Evolutionary conservation across 2,888 invertebrate species (phyloP).

Genomic region (Habrosyne pyritoides): DNA sequence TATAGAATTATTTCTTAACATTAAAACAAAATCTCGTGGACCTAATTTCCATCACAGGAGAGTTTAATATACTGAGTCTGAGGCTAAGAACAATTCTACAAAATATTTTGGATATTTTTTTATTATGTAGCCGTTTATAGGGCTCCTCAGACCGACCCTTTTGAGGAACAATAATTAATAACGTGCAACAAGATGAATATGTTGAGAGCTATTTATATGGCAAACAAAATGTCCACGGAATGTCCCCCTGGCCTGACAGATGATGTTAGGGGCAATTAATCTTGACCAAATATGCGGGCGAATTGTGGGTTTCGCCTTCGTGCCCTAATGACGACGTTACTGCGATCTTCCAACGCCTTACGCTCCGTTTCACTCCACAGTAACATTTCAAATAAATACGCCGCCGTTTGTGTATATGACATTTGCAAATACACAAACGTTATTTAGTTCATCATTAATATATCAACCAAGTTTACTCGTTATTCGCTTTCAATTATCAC

Average conservation of each 20-base stretch:
- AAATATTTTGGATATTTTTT: neutral
- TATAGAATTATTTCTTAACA: no score
- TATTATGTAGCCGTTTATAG: neutral
- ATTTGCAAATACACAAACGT: neutral
- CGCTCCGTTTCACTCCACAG: constrained; percentile 26
- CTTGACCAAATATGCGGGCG: constrained; percentile 79
- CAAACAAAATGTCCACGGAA: constrained; percentile 73
- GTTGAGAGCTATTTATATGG: constrained; percentile 63
- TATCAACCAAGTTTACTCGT: neutral
- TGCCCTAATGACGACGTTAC: constrained; percentile 61
- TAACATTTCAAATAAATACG: neutral
- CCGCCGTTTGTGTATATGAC: neutral
- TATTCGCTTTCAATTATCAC: neutral
- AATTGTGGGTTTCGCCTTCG: constrained; percentile 61
- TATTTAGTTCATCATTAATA: neutral
- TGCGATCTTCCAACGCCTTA: constrained; percentile 37
- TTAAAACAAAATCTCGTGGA: no score
- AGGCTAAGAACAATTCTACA: neutral
- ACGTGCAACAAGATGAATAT: constrained; percentile 54
- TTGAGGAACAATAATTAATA: constrained; percentile 44
- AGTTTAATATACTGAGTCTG: no score
- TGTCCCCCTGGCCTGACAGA: constrained; percentile 72
- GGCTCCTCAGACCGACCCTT: neutral
- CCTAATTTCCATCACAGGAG: no score
- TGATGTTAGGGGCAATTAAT: constrained; percentile 79